These are phyloP conservation scores for Prinia subflava DNA, from an alignment of 2,113 vertebrate genomes.

Conservation along the genomic window DNA sequence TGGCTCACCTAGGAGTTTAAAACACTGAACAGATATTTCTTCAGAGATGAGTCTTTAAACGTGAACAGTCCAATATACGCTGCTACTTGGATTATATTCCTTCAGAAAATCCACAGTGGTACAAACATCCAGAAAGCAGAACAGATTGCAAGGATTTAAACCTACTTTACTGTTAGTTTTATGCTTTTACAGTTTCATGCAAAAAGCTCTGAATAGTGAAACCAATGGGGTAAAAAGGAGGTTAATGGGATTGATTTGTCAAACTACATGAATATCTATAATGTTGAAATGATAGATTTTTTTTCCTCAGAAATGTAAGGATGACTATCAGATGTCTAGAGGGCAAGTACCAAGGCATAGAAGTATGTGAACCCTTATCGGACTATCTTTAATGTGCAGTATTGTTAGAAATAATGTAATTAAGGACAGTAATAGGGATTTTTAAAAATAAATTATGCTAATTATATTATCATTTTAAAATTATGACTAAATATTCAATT, in stretches of 20 bases:
- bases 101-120: background rate
- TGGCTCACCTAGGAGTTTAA: background rate
- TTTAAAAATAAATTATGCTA: conserved; percentile 40
- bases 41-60: background rate
- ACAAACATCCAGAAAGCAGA: background rate
- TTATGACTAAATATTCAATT: conserved; percentile 56
- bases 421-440: background rate
- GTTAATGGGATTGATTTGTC: conserved; percentile 26
- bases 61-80: background rate
- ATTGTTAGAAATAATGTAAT: conserved; percentile 44
- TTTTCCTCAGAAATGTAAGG: background rate
- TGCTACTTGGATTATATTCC: background rate
- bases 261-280: background rate
- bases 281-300: background rate
- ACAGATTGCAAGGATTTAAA: conserved; percentile 18
- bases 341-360: background rate
- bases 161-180: background rate
- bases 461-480: background rate
- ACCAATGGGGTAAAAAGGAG: background rate
- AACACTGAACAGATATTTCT: background rate
- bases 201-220: background rate
- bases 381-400: background rate
- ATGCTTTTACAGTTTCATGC: background rate
- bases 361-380: background rate
- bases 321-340: background rate